Evolutionary conservation across 2,797 vertebrate species (phyloP).

Genomic region (Limnodromus scolopaceus): DNA sequence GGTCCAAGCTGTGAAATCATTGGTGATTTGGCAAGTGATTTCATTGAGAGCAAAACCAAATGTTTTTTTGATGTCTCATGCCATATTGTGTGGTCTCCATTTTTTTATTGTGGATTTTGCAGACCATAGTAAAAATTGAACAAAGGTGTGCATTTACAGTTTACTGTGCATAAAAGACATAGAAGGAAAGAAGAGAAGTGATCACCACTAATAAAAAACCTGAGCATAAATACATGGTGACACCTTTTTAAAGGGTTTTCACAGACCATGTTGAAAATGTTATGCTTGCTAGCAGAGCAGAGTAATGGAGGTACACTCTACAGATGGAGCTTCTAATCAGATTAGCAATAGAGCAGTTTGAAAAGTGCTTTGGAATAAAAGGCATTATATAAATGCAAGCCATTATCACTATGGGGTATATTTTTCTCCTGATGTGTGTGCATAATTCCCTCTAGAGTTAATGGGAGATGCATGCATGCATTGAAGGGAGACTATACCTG

Average conservation of each 20-base stretch:
- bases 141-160: background rate
- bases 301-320: constrained; percentile 61
- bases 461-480: constrained; percentile 58
- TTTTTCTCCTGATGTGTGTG: constrained; percentile 72
- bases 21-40: constrained; percentile 24
- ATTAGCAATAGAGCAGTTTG: constrained; percentile 71
- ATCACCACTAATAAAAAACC: constrained; percentile 4
- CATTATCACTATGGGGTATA: constrained; percentile 74
- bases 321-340: constrained; percentile 72
- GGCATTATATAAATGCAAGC: constrained; percentile 70
- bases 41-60: background rate
- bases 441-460: constrained; percentile 69
- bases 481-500: constrained; percentile 46
- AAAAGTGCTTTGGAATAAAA: constrained; percentile 72
- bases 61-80: background rate
- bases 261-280: constrained; percentile 33
- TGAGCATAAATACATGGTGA: background rate
- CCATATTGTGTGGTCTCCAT: background rate
- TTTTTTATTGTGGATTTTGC: constrained; percentile 37
- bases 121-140: background rate
- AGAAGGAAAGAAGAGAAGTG: background rate
- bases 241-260: constrained; percentile 39
- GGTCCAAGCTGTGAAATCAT: background rate
- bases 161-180: background rate
- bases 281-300: constrained; percentile 19